Evolutionary conservation across 2,888 invertebrate genomes (phyloP).

Genomic region (Hybos culiciformis): DNA sequence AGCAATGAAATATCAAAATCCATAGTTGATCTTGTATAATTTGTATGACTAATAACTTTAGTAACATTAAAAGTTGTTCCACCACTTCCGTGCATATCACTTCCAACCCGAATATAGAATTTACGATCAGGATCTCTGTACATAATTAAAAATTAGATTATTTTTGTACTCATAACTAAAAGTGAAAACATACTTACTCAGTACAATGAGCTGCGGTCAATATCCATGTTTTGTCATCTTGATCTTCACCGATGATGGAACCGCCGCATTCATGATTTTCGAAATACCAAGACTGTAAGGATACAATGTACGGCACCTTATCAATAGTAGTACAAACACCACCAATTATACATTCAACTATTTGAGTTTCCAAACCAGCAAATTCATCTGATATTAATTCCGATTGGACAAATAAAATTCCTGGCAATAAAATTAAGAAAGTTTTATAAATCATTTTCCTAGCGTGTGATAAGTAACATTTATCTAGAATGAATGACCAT

Average conservation of each 20-base stretch:
- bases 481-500: too few relatives aligned
- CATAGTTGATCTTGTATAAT: conserved; percentile 1
- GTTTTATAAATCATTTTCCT: too few relatives aligned
- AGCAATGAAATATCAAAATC: conserved; percentile 7
- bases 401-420: too few relatives aligned
- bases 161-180: too few relatives aligned
- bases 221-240: conserved; percentile 7
- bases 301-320: conserved; percentile 6
- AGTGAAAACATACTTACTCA: neutral
- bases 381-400: too few relatives aligned
- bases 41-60: conserved; percentile 4
- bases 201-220: conserved; percentile 1
- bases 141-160: too few relatives aligned
- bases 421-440: too few relatives aligned
- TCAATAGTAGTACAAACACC: neutral
- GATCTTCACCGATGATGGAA: conserved; percentile 7
- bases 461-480: too few relatives aligned
- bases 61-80: conserved; percentile 7
- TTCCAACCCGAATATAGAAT: conserved; percentile 6
- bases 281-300: conserved; percentile 3
- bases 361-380: too few relatives aligned
- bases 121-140: neutral
- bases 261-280: conserved; percentile 6
- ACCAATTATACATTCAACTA: conserved; percentile 6
- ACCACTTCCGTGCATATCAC: conserved; percentile 4